Conservation (phyloP, 1,140 invertebrate species). For the Copidosoma floridanum region DNA sequence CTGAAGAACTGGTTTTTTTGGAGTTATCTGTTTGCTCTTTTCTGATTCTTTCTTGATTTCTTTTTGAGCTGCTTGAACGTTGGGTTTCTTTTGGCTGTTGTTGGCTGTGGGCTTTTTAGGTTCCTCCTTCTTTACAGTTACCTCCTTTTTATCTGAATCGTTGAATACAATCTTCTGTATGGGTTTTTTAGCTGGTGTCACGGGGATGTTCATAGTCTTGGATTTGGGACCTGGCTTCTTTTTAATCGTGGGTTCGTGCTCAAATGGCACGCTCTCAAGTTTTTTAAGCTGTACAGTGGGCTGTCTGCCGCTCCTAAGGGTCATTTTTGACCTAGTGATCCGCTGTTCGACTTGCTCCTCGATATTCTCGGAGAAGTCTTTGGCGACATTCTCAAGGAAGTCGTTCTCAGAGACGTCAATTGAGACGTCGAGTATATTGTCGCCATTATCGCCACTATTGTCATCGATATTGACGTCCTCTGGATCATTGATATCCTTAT, state of each 20-base stretch:
- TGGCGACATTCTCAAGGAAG: conserved; percentile 16
- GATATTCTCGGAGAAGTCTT: conserved; percentile 11
- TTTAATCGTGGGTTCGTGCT: not conserved
- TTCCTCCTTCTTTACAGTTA: conserved; percentile 6
- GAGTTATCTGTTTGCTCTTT: not conserved
- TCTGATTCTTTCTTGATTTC: not conserved
- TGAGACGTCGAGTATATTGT: conserved; percentile 19
- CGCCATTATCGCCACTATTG: conserved; percentile 21
- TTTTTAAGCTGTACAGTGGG: conserved; percentile 14
- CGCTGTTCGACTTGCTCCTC: conserved; percentile 1
- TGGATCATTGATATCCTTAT: conserved; percentile 1
- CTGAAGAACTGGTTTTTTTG: not conserved
- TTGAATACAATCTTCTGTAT: conserved; percentile 22
- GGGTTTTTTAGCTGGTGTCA: not conserved
- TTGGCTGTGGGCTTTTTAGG: not conserved
- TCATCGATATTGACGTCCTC: conserved; percentile 3
- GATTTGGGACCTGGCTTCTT: conserved; percentile 21
- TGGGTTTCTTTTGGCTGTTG: not conserved
- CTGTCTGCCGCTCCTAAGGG: not conserved
- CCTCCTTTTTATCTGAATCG: conserved; percentile 20
- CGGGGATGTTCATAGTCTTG: conserved; percentile 15
- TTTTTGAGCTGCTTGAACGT: not conserved
- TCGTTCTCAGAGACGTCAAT: conserved; percentile 21
- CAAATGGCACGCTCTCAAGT: not conserved
- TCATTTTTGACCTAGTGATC: not conserved